Evolutionary conservation across 2,113 vertebrate genomes (phyloP).

Genomic region (Larimichthys polyactis): DNA sequence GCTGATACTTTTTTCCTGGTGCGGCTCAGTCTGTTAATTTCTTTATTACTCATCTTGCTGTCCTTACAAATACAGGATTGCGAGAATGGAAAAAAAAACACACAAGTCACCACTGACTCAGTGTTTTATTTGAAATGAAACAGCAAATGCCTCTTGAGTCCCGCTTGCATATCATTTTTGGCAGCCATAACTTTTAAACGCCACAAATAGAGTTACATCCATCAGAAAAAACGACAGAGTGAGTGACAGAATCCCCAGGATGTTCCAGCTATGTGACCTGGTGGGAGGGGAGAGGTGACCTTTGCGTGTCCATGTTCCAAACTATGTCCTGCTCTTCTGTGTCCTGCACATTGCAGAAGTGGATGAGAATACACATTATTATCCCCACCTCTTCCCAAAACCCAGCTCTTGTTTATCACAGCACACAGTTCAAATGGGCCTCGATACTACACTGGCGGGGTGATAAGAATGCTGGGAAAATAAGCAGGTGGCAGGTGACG

Average conservation of each 20-base stretch:
- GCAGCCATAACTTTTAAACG: slow-evolving; percentile 37
- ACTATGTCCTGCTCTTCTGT: slow-evolving; percentile 12
- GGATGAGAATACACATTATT: slow-evolving; percentile 28
- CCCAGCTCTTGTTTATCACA: slow-evolving; percentile 67
- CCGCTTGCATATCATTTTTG: slow-evolving; percentile 42
- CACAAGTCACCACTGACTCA: slow-evolving; percentile 6
- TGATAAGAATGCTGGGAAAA: slow-evolving; percentile 85
- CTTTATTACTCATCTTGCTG: slow-evolving; percentile 4
- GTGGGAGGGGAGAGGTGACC: slow-evolving; percentile 5
- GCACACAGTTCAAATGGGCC: slow-evolving; percentile 60
- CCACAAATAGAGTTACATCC: slow-evolving; percentile 58
- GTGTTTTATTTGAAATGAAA: slow-evolving; percentile 18
- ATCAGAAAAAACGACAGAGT: slow-evolving; percentile 45
- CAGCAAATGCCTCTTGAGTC: slow-evolving; percentile 11
- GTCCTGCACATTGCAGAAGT: background rate
- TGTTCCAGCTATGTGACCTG: slow-evolving; percentile 60
- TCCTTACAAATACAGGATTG: slow-evolving; percentile 21
- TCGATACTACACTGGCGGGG: slow-evolving; percentile 29
- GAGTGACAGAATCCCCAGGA: slow-evolving; percentile 60
- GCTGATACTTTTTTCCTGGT: background rate
- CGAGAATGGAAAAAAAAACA: background rate
- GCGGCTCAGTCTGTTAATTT: background rate
- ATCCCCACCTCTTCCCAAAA: slow-evolving; percentile 30
- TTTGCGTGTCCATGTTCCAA: slow-evolving; percentile 15
- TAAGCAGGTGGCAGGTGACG: slow-evolving; percentile 78